Base-by-base conservation (phyloP, 2,797 vertebrate species). In the Spheniscus humboldti region DNA sequence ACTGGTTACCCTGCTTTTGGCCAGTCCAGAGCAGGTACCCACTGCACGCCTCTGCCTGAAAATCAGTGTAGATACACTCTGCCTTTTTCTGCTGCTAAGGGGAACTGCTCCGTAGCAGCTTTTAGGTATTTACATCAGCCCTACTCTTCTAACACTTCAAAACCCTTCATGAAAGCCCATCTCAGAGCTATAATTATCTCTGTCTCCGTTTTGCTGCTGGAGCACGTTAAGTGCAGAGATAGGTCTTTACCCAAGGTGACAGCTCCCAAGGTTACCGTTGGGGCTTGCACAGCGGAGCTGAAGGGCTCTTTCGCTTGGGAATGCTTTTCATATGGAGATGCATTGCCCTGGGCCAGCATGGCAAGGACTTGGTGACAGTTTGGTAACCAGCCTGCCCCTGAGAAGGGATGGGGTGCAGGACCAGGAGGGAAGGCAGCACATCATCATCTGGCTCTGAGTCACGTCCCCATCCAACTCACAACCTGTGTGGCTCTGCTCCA, bases 1-100 rank as follows among this genome's bases (percentile, higher is more conserved):
- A 63, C 10, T 6, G 31, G 27, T 17, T 56, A 37, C 24, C 24
- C 11, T 0, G 0, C 5, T 62, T 67, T 18, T 1, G 24, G 8
- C 31, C 27, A 39, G 28, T 27, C 60, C 45, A 13, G 43, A 27
- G 37, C 66, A 69, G 50, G 30, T 25, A 43, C 10, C 6, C 9
- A 19, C 47, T 16, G 10, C 35, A 31, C 4, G 1, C 4, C 16
- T 41, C 37, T 74, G 55, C 23, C 67, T 37, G 67, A 53, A 83
- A 74, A 78, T 30, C 37, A 16, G 6, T n/a, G 62, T 9, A 50
- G 23, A 43, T 57, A 5, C 43, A 19, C n/a, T 56, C 41, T 48
- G 27, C 19, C 20, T 48, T 79, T 48, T 64, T 14, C 77, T 64
- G 31, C 27, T 64, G 59, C 53, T 33, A 20, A 16, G 28, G 33